These are phyloP conservation scores for Danionella cerebrum DNA, from an alignment of 2,113 vertebrate species.

Conservation along the genomic window DNA sequence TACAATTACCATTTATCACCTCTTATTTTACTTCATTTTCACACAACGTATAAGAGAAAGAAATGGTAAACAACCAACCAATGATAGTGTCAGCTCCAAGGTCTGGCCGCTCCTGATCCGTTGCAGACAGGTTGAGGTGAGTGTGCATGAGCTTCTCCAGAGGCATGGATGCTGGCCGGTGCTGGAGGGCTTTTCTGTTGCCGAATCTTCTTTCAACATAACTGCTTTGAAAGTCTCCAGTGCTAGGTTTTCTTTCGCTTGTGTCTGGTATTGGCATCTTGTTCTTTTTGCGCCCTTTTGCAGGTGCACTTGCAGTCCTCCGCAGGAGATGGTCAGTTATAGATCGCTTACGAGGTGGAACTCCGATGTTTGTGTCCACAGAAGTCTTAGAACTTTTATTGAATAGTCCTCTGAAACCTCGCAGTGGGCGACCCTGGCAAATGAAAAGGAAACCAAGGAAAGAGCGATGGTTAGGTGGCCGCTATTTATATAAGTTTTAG, in stretches of 20 bases:
- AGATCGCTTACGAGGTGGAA: conserved; percentile 75
- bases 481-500: too few relatives aligned
- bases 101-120: conserved; percentile 49
- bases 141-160: conserved; percentile 78
- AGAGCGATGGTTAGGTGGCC: neutral
- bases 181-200: conserved; percentile 57
- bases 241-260: conserved; percentile 67
- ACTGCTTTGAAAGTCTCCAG: conserved; percentile 52
- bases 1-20: neutral
- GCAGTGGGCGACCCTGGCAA: conserved; percentile 79
- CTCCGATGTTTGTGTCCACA: conserved; percentile 62
- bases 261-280: conserved; percentile 78
- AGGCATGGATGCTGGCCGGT: conserved; percentile 85
- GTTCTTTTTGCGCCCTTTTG: conserved; percentile 91
- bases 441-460: neutral
- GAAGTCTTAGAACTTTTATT: conserved; percentile 75
- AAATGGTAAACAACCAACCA: conserved; percentile 58
- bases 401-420: conserved; percentile 88
- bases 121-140: conserved; percentile 56
- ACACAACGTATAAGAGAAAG: neutral
- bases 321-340: conserved; percentile 84
- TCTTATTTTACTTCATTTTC: neutral
- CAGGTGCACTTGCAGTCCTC: conserved; percentile 88
- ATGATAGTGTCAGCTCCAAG: conserved; percentile 54
- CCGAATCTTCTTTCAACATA: conserved; percentile 52